Evolutionary conservation across 2,888 invertebrate genomes (phyloP).

Genomic region (Lepidochrysops patricia): DNA sequence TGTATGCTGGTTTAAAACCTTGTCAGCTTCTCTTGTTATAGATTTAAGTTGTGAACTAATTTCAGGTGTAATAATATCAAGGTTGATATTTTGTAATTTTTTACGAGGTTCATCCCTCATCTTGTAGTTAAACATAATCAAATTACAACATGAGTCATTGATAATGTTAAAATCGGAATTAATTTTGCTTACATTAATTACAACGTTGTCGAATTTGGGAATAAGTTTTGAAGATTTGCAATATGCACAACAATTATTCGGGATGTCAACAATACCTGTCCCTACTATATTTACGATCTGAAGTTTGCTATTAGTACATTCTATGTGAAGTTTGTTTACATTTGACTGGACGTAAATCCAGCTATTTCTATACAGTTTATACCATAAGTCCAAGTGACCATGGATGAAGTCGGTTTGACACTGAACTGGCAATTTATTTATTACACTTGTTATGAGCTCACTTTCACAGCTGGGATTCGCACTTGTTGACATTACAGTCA

Average conservation of each 20-base stretch:
- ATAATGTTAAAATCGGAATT: neutral
- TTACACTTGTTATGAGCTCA: constrained; percentile 4
- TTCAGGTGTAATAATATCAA: neutral
- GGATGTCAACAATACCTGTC: neutral
- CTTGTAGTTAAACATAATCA: too few relatives aligned
- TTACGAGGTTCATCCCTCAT: neutral
- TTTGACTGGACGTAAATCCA: constrained; percentile 10
- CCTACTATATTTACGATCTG: too few relatives aligned
- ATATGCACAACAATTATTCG: neutral
- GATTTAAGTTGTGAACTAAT: neutral
- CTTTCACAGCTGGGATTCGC: constrained; percentile 12
- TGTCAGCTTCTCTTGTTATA: neutral
- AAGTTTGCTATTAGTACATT: constrained; percentile 3
- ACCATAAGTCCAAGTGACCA: constrained; percentile 9
- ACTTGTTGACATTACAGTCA: neutral
- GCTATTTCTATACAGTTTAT: constrained; percentile 7
- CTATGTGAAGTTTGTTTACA: neutral
- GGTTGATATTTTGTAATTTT: neutral
- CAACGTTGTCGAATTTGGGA: neutral
- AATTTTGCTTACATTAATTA: neutral
- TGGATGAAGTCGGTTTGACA: constrained; percentile 8
- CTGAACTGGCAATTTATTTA: constrained; percentile 4
- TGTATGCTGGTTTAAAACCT: neutral
- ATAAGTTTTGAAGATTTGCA: constrained; percentile 2
- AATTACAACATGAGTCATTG: neutral